Conservation (phyloP, 2,113 vertebrate genomes). For the Pangasianodon hypophthalmus region DNA sequence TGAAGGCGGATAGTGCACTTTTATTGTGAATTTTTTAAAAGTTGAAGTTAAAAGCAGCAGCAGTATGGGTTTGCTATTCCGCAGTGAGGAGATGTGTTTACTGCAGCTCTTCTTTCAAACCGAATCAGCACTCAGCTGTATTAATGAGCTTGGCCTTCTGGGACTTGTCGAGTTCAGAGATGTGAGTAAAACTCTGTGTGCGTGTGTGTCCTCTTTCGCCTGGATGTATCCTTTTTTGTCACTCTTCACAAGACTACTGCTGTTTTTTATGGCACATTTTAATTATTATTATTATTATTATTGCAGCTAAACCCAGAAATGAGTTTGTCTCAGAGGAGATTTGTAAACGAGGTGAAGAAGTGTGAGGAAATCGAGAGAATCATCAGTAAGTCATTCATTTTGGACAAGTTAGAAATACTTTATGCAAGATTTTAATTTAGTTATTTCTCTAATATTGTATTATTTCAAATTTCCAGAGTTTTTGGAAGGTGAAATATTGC, state of each 20-base stretch:
- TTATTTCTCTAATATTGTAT: background rate
- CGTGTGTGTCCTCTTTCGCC: background rate
- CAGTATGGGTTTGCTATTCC: constrained; percentile 57
- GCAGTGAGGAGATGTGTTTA: constrained; percentile 65
- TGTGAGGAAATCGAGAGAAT: constrained; percentile 66
- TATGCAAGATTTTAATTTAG: background rate
- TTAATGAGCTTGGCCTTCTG: constrained; percentile 61
- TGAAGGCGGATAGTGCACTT: background rate
- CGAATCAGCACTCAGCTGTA: constrained; percentile 59
- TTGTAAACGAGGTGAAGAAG: constrained; percentile 64
- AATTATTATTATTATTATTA: background rate
- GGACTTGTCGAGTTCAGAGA: constrained; percentile 66
- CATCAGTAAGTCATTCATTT: constrained; percentile 45
- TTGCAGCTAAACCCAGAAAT: constrained; percentile 57
- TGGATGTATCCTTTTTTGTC: background rate
- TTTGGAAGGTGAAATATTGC: constrained; percentile 59
- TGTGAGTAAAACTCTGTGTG: constrained; percentile 52
- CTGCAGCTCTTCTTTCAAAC: constrained; percentile 63
- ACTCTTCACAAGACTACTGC: background rate
- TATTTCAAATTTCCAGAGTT: constrained; percentile 48
- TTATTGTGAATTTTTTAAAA: background rate
- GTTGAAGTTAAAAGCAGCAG: background rate
- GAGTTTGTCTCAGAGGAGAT: constrained; percentile 57
- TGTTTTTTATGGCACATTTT: background rate
- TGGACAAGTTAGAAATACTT: background rate